Percentiles rank a stretch among this genome's conserved stretches.
phyloP scores from a whole-genome alignment of 2,797 vertebrate genomes.

The Lophotriccus pileatus region DNA sequence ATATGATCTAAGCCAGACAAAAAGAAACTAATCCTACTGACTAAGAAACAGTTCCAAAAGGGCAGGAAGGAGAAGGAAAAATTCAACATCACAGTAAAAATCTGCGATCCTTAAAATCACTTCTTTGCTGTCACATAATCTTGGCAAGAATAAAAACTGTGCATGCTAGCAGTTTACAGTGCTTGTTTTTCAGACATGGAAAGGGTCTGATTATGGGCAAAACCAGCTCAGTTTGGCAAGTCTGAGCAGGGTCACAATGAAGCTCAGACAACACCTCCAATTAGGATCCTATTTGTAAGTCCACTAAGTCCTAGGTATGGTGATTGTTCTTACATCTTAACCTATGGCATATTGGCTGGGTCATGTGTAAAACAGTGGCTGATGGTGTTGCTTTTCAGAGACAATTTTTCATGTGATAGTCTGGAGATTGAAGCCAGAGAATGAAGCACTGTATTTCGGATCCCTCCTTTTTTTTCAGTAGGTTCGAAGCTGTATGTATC shows the following conservation, averaged over 20 bases:
- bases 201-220: neutral
- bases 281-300: neutral
- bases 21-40: neutral
- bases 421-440: neutral
- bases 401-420: neutral
- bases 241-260: neutral
- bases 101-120: neutral
- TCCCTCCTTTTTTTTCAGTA: neutral
- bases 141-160: neutral
- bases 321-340: neutral
- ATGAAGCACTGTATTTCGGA: neutral
- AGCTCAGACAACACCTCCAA: neutral
- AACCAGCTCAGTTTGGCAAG: neutral
- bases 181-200: neutral
- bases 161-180: neutral
- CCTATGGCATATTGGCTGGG: accelerated
- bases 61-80: neutral
- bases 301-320: neutral
- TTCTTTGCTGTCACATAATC: neutral
- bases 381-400: neutral
- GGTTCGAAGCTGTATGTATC: neutral
- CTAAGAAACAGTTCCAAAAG: neutral
- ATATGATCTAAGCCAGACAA: neutral
- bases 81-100: neutral
- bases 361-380: accelerated